These are phyloP conservation scores for Onychostruthus taczanowskii DNA, from an alignment of 2,113 vertebrate genomes.

Conservation along the genomic window DNA sequence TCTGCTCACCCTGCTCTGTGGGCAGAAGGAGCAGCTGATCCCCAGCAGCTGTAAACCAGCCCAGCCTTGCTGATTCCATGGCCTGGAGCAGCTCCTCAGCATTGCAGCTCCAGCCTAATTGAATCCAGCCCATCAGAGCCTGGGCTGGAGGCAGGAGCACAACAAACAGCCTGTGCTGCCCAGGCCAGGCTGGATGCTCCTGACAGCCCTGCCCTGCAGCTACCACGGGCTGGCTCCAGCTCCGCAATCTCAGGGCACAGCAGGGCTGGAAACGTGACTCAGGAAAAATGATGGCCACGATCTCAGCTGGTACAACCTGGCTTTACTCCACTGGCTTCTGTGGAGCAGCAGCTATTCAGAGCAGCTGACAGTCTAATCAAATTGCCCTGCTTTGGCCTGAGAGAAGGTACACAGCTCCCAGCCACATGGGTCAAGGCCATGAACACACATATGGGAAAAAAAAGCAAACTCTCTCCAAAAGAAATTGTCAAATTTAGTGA, in stretches of 20 bases:
- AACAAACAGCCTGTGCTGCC: background rate
- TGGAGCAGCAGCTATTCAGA: background rate
- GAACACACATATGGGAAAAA: rapidly evolving
- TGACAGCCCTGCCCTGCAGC: conserved; percentile 2
- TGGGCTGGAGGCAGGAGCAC: background rate
- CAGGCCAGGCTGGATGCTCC: background rate
- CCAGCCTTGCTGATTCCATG: background rate
- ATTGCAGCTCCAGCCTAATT: background rate
- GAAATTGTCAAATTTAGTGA: background rate
- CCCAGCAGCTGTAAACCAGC: background rate
- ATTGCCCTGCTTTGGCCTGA: background rate
- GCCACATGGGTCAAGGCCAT: background rate
- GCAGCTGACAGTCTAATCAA: background rate
- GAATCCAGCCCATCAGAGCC: background rate
- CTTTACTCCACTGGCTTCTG: background rate
- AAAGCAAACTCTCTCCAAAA: background rate
- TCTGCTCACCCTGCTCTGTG: background rate
- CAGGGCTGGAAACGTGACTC: background rate
- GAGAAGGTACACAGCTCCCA: background rate
- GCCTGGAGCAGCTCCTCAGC: background rate
- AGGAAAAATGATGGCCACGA: background rate
- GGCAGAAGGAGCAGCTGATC: background rate
- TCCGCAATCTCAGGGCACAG: background rate
- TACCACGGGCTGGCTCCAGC: background rate
- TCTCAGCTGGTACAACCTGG: background rate